Base-by-base conservation (phyloP, 2,888 invertebrate species). In the Sinodicranocentrus sp. region DNA sequence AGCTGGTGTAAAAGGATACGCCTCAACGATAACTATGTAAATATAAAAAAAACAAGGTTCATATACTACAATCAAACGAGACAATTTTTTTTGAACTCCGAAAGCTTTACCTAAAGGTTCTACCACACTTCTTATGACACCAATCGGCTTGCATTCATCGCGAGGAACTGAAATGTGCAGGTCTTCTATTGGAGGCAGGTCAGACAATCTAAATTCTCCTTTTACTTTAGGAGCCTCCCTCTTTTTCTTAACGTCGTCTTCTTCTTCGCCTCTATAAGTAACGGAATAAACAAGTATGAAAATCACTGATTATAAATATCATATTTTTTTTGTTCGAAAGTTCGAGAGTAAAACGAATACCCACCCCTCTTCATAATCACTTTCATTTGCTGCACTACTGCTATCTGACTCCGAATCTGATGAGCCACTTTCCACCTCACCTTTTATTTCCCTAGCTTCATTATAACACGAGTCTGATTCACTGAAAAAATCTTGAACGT, bases 101-200 rank as follows among this genome's bases (percentile, higher is more conserved):
- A 65, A 28, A 10, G 0, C 15, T n/a, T 67, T 61, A 94, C 94
- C 94, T 91, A 95, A 91, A 90, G 93, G 93, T 90, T 95, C 94
- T 61, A 96, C 94, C 89, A 95, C 93, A 87, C 93, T 94, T 87
- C 92, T 91, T 86, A 97, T 92, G 75, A 92, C 93, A 67, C 97
- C 97, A 88, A 97, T 92, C 87, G 94, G 93, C 75, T 93, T 92
- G 88, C 95, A 95, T 86, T 95, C 93, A 84, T 94, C 93, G 89
- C 94, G 93, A 0, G 94, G 94, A n/a, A 96, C 93, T 77, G 94
- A 94, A 85, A 97, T 95, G 88, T 94, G 93, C 26, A 96, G 92
- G 89, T 96, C 95, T 90, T 96, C 94, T 79, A 97, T 95, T 0
- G 95, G 95, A 0, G 96, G 96, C 82, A 96, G 91, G 89, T 96